Evolutionary conservation across 2,797 vertebrate genomes (phyloP).

Genomic region (Phalloptychus januarius): DNA sequence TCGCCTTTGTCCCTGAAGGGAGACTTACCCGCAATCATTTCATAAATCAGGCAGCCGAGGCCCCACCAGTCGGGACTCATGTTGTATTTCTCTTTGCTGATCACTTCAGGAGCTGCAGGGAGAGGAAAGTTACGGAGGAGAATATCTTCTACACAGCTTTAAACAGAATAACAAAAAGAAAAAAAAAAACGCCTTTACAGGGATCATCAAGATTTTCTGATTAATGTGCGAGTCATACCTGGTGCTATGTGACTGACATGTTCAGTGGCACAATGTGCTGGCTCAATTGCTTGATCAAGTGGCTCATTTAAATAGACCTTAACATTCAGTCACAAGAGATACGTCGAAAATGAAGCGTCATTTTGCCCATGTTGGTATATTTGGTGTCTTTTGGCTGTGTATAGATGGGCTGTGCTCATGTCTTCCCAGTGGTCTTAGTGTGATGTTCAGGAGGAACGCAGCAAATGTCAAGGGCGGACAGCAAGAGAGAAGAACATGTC

Average conservation of each 20-base stretch:
- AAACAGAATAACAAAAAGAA: background rate
- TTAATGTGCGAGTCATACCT: background rate
- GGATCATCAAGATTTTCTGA: background rate
- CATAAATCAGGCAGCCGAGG: conserved; percentile 88
- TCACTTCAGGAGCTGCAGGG: conserved; percentile 85
- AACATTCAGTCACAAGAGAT: background rate
- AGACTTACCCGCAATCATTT: conserved; percentile 83
- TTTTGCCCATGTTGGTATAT: no score
- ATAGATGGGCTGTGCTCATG: no score
- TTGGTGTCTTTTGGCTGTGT: no score
- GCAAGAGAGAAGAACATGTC: background rate
- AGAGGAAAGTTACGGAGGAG: background rate
- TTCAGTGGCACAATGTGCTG: no score
- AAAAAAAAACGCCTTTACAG: background rate
- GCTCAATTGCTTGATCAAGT: background rate
- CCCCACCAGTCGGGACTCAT: conserved; percentile 88
- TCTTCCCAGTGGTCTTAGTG: no score
- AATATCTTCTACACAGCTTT: background rate
- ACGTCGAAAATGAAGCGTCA: no score
- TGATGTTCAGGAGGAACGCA: no score
- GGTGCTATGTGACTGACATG: no score
- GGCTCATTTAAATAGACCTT: background rate
- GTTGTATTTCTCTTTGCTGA: conserved; percentile 74
- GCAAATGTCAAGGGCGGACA: no score
- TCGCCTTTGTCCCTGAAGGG: conserved; percentile 78